Base-by-base conservation (phyloP, 64 coral and sea anemone genomes). In the Exaiptasia diaphana region DNA sequence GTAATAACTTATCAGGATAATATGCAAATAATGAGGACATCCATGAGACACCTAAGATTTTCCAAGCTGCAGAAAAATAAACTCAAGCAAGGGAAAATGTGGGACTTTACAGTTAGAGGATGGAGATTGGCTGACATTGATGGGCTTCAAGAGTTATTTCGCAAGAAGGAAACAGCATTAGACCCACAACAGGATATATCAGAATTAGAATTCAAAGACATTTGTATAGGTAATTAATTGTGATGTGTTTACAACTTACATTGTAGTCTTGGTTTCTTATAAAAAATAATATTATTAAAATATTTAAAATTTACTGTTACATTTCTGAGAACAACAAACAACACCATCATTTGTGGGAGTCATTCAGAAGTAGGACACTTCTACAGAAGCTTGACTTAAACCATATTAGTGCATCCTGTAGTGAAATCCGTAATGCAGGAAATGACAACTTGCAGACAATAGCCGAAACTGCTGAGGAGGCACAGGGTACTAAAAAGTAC, bases 101-200 rank as follows among this genome's bases (percentile, higher is more conserved):
- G 81, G 81, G 81, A 83, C 32, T 83, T 83, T 50, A 83, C 67
- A 33, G 81, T 83, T 1, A 38, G 81, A 33, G 81, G 67, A 12
- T 73, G 81, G 81, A 55, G 67, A 20, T 45, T 71, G 17, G 81
- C 50, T 25, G 67, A 83, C 40, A 83, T 24, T 20, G 26, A 25
- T 53, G 81, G 81, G 11, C 36, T 72, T 2, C 64, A 83, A 41
- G 35, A 73, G 4, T 61, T 72, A 23, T 83, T 83, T 29, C 2
- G 30, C 33, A 37, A 49, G 13, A 15, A 3, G 24, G 50, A 3
- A 18, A 54, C 62, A 28, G 62, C 62, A 4, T 3, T 67, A 10
- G 13, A 4, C 4, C 62, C 4, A 30, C 5, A n/a, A 38, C 4
- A 18, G 17, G 62, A 67, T 67, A 3, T 67, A 3, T 14, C 3